phyloP scores from a whole-genome alignment of 2,797 vertebrate species.

The Hemitrygon akajei region DNA sequence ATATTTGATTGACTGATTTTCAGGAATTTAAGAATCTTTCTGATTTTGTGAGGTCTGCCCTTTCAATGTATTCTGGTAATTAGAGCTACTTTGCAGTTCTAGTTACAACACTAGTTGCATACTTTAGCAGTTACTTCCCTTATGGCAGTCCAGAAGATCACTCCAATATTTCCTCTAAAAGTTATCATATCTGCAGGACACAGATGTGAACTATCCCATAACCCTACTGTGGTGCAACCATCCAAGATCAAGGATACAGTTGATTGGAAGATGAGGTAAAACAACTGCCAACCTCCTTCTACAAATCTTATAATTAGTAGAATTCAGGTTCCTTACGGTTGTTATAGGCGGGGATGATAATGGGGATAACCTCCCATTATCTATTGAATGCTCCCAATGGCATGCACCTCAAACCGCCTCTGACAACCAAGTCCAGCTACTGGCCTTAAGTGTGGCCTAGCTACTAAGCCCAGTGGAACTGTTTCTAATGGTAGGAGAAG shows the following conservation, averaged over 20 bases:
- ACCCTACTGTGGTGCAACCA: background rate
- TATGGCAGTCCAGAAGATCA: background rate
- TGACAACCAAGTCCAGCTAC: too few species aligned
- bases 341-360: too few species aligned
- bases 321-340: too few species aligned
- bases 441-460: too few species aligned
- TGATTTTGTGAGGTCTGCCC: background rate
- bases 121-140: background rate
- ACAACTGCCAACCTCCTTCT: background rate
- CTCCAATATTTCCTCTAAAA: background rate
- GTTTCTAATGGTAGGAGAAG: too few species aligned
- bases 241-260: background rate
- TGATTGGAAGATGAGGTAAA: background rate
- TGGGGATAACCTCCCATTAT: too few species aligned
- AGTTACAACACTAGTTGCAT: background rate
- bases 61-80: background rate
- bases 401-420: too few species aligned
- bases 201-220: background rate
- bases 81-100: background rate
- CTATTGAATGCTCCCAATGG: too few species aligned
- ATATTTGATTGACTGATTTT: background rate
- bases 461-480: too few species aligned
- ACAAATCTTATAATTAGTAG: background rate
- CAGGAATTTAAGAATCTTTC: background rate
- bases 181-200: background rate